Percentiles rank a stretch among this genome's conserved stretches.
These are phyloP conservation scores for Phocides pigmalion DNA, from an alignment of 1,140 invertebrate genomes.

Conservation along the genomic window DNA sequence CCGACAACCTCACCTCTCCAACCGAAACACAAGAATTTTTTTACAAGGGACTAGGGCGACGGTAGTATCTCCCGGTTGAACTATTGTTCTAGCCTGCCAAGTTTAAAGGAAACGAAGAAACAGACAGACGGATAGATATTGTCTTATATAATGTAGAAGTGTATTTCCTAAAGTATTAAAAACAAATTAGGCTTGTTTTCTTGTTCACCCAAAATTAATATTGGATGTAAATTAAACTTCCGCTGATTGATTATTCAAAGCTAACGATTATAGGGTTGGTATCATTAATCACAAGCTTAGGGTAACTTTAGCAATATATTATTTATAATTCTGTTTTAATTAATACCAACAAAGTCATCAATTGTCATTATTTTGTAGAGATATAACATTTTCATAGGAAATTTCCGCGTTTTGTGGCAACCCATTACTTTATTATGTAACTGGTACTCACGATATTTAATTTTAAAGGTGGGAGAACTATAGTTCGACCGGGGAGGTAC, in stretches of 20 bases:
- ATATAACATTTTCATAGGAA: not conserved
- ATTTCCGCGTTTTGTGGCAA: too few species aligned
- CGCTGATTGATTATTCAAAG: slow-evolving; percentile 25
- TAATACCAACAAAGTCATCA: slow-evolving; percentile 19
- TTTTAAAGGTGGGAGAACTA: too few species aligned
- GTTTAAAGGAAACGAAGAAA: too few species aligned
- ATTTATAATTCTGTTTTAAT: slow-evolving; percentile 11
- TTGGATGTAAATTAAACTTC: slow-evolving; percentile 19
- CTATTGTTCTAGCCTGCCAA: too few species aligned
- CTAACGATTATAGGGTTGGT: slow-evolving; percentile 16
- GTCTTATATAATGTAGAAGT: not conserved
- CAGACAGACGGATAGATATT: too few species aligned
- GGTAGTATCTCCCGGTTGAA: too few species aligned
- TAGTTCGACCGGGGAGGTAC: too few species aligned
- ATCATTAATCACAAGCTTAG: slow-evolving; percentile 13
- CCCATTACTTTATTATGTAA: too few species aligned
- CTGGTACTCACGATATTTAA: too few species aligned
- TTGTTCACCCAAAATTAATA: slow-evolving; percentile 26
- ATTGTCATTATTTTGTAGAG: slow-evolving; percentile 12
- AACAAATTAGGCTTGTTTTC: slow-evolving; percentile 23
- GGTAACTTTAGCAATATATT: slow-evolving; percentile 6
- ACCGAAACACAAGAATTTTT: too few species aligned
- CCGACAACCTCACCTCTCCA: too few species aligned
- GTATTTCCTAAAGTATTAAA: slow-evolving; percentile 14
- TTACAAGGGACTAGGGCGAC: too few species aligned